These are phyloP conservation scores for Colletes gigas DNA, from an alignment of 1,140 invertebrate species.

Conservation along the genomic window DNA sequence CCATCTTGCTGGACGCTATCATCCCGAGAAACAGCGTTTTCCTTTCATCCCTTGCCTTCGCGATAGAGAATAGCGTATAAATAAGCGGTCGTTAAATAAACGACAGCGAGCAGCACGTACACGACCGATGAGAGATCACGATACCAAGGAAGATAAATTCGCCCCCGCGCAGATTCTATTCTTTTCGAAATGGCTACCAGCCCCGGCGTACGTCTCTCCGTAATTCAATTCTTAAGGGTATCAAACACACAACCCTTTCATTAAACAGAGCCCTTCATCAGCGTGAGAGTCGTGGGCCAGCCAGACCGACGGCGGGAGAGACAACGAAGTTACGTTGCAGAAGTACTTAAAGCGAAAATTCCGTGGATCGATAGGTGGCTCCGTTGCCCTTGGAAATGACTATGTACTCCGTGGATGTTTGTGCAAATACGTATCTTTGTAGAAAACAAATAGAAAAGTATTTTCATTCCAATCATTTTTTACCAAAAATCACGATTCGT, in stretches of 20 bases:
- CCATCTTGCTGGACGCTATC: no score
- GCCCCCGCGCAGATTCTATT: conserved; percentile 44
- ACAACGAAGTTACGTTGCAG: conserved; percentile 73
- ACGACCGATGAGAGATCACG: conserved; percentile 52
- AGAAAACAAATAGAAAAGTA: neutral
- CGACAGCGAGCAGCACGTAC: conserved; percentile 22
- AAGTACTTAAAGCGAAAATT: conserved; percentile 74
- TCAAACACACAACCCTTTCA: conserved; percentile 78
- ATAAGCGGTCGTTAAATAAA: conserved; percentile 55
- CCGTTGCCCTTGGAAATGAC: conserved; percentile 34
- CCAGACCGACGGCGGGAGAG: conserved; percentile 32
- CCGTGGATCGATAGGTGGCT: conserved; percentile 62
- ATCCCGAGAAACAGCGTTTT: conserved; percentile 4
- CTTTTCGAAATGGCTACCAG: conserved; percentile 65
- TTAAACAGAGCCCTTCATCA: conserved; percentile 74
- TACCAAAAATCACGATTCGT: no score
- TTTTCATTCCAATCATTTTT: no score
- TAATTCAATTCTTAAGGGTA: conserved; percentile 78
- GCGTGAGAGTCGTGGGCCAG: conserved; percentile 62
- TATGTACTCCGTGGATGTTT: neutral
- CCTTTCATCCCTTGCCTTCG: neutral
- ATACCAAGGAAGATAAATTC: conserved; percentile 59
- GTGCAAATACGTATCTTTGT: no score
- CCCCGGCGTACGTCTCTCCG: conserved; percentile 58
- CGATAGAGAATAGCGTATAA: conserved; percentile 14